Evolutionary conservation across 2,113 vertebrate species (phyloP), one percentile per base, ranked within the genome.

Genomic region (Clinocottus analis): DNA sequence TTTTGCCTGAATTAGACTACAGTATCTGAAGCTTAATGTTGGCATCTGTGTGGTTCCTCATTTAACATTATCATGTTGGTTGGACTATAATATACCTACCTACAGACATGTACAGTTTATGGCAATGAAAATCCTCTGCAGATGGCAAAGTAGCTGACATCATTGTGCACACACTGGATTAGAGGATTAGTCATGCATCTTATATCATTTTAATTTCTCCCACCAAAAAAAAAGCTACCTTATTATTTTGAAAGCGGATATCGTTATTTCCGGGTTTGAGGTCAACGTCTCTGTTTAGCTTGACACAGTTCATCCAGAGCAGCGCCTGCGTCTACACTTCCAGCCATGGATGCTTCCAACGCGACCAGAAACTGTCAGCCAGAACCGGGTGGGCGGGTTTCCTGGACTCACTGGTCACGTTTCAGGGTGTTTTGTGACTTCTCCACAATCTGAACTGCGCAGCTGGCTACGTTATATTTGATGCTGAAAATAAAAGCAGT

Each of bases 261-360:
- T 25, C 12, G 29, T 43, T 0, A 60, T 66, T 74, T 84, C 79
- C 84, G 31, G 55, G 17, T 2, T 66, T 16, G 55, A 0, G 0
- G 2, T 16, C 21, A 63, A 59, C 31, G n/a, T 41, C 21, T 31
- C 2, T 63, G 21, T 7, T 2, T 0, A 16, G 0, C 79, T 91
- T 90, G 53, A 90, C 49, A 4, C 17, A 11, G 13, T 60, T 72
- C 53, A 77, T 84, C 41, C 33, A 29, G 41, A 58, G 49, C 68
- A 88, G 84, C 79, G 88, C 89, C 89, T 87, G 90, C 91, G 91
- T 93, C 79, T 87, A 83, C 91, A 91, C 53, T 90, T 90, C 73
- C 87, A 86, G 60, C 68, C 73, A 37, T 75, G 86, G 89, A 82
- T 17, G 83, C 80, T 88, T 90, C 92, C 93, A 93, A 86, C 90